Percentiles rank a stretch among this genome's conserved stretches.
Evolutionary conservation across 2,113 vertebrate species (phyloP).

Genomic region (Stictonetta naevosa): DNA sequence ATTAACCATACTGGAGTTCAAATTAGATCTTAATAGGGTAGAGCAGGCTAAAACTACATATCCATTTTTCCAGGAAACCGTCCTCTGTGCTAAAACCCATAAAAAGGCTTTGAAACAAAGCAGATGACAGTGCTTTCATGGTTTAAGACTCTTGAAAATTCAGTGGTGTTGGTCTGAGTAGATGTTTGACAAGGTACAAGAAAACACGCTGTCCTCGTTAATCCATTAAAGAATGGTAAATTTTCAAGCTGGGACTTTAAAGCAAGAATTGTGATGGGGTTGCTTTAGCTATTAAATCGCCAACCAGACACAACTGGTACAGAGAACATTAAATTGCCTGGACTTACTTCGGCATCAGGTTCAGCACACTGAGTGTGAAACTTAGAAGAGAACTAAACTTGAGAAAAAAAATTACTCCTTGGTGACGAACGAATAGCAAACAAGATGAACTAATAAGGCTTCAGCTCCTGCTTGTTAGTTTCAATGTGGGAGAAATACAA

Average conservation of each 20-base stretch:
- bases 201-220: neutral
- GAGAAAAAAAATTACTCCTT: neutral
- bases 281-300: neutral
- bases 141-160: conserved; percentile 22
- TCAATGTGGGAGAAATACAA: neutral
- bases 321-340: neutral
- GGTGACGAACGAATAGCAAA: neutral
- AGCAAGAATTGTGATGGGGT: neutral
- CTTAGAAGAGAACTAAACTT: neutral
- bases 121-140: neutral
- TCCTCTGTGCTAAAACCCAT: neutral
- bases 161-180: neutral
- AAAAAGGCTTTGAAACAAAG: conserved; percentile 39
- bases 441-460: neutral
- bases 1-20: neutral
- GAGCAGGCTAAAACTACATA: neutral
- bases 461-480: neutral
- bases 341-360: neutral
- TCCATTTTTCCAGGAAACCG: conserved; percentile 3
- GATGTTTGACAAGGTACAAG: conserved; percentile 11
- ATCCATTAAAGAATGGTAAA: neutral
- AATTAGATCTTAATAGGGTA: neutral
- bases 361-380: neutral
- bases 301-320: neutral
- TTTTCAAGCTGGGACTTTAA: neutral